Conservation (phyloP, 1,140 invertebrate species). For the Parasteatoda tepidariorum region DNA sequence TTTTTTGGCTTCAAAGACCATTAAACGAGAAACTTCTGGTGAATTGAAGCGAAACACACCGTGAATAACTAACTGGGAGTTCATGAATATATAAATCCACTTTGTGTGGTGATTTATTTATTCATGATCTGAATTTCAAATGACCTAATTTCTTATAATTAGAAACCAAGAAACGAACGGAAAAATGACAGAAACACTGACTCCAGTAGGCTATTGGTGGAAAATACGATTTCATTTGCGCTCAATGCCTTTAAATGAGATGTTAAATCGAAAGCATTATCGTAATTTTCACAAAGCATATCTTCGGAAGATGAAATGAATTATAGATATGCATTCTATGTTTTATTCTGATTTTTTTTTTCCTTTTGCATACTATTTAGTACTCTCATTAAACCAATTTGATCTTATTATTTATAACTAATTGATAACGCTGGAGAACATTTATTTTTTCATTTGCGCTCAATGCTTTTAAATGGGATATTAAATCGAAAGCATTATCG, state of each 20-base stretch:
- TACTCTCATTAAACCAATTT: too few relatives aligned
- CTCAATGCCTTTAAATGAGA: slow-evolving; percentile 4
- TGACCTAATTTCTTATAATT: slow-evolving; percentile 47
- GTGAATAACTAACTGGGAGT: slow-evolving; percentile 33
- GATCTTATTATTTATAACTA: too few relatives aligned
- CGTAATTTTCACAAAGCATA: slow-evolving; percentile 24
- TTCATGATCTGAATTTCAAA: slow-evolving; percentile 30
- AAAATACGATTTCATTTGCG: slow-evolving; percentile 27
- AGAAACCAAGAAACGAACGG: too few relatives aligned
- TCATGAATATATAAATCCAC: slow-evolving; percentile 47
- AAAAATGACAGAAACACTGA: too few relatives aligned
- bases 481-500: slow-evolving; percentile 42
- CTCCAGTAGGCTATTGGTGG: too few relatives aligned
- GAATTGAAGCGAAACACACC: slow-evolving; percentile 10
- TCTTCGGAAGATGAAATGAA: slow-evolving; percentile 8
- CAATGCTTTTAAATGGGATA: slow-evolving; percentile 2
- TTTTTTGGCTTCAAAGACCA: too few relatives aligned
- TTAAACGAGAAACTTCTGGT: too few relatives aligned
- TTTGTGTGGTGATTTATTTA: slow-evolving; percentile 42
- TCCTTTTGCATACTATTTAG: too few relatives aligned
- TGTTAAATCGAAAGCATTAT: slow-evolving; percentile 42
- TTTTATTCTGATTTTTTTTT: too few relatives aligned
- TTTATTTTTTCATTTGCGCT: slow-evolving; percentile 34
- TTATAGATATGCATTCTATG: slow-evolving; percentile 12
- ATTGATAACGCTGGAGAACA: too few relatives aligned